Evolutionary conservation across 2,888 invertebrate species (phyloP).

Genomic region (Melanophora roralis): DNA sequence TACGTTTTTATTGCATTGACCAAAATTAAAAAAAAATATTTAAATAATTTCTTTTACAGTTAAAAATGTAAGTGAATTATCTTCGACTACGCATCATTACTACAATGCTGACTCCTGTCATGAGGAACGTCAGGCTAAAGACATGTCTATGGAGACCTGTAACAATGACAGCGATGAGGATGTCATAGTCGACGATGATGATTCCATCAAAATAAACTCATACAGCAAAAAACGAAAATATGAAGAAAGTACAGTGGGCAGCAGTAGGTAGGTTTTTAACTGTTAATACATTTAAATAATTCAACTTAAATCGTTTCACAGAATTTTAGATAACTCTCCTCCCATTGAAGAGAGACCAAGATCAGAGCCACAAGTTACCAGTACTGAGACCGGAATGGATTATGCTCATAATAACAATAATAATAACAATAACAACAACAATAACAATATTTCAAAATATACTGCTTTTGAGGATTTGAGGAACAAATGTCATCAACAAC

Average conservation of each 20-base stretch:
- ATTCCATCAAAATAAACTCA: constrained; percentile 71
- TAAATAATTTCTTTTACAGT: constrained; percentile 65
- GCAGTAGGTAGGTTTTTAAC: constrained; percentile 68
- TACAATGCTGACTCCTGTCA: constrained; percentile 76
- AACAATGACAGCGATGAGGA: constrained; percentile 77
- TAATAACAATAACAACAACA: constrained; percentile 69
- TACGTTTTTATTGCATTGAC: too few species aligned
- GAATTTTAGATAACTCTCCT: constrained; percentile 72
- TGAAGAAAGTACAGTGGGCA: constrained; percentile 71
- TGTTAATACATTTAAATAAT: background rate
- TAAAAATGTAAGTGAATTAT: constrained; percentile 76
- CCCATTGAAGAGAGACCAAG: constrained; percentile 74
- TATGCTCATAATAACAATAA: constrained; percentile 70
- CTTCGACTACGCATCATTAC: constrained; percentile 76
- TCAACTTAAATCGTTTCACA: constrained; percentile 3
- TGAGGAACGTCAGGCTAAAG: constrained; percentile 68
- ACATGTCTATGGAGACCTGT: constrained; percentile 72
- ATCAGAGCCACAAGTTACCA: constrained; percentile 76
- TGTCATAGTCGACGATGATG: constrained; percentile 77
- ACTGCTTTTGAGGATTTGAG: constrained; percentile 80
- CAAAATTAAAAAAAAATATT: background rate
- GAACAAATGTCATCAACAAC: constrained; percentile 72
- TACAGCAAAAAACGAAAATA: constrained; percentile 71
- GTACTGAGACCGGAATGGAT: constrained; percentile 74
- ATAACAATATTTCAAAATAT: constrained; percentile 75